phyloP scores from a whole-genome alignment of 37 sponge, comb jelly and placozoan species.

The Cliona cf. orientalis region DNA sequence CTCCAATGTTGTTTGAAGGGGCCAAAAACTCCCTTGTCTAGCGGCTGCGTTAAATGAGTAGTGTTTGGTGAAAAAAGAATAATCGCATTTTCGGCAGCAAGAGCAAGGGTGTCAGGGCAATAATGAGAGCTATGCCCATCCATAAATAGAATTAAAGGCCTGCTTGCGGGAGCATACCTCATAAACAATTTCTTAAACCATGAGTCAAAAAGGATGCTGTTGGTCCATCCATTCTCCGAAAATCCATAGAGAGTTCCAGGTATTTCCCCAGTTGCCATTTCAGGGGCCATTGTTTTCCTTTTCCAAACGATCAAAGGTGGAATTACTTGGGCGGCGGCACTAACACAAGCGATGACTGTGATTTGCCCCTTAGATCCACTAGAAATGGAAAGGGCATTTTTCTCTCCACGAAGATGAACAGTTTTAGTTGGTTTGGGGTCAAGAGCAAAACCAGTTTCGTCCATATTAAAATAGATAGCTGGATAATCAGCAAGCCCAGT shows the following conservation, averaged over 20 bases:
- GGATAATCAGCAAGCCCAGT: conserved; percentile 46
- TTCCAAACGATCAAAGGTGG: conserved; percentile 37
- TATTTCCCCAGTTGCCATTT: conserved; percentile 22
- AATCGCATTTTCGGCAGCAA: too few relatives aligned
- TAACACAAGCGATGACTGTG: conserved; percentile 21
- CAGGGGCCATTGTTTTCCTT: conserved; percentile 12
- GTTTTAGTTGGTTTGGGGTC: conserved; percentile 4
- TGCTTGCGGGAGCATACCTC: conserved; percentile 3
- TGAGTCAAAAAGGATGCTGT: conserved; percentile 5
- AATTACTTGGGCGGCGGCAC: conserved; percentile 15
- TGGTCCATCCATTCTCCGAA: conserved; percentile 38
- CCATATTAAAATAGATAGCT: conserved; percentile 13
- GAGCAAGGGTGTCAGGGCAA: too few relatives aligned
- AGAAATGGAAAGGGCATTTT: not conserved
- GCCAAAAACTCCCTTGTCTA: too few relatives aligned
- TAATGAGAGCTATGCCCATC: too few relatives aligned
- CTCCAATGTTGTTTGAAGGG: too few relatives aligned
- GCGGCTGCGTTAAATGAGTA: too few relatives aligned
- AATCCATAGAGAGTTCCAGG: conserved; percentile 37
- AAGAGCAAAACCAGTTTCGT: conserved; percentile 46
- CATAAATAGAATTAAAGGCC: conserved; percentile 34
- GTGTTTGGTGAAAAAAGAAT: too few relatives aligned
- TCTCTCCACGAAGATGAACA: not conserved
- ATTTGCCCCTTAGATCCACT: conserved; percentile 5
- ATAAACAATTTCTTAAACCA: conserved; percentile 30